Evolutionary conservation across 2,797 vertebrate genomes (phyloP).

Genomic region (Ceryle rudis): DNA sequence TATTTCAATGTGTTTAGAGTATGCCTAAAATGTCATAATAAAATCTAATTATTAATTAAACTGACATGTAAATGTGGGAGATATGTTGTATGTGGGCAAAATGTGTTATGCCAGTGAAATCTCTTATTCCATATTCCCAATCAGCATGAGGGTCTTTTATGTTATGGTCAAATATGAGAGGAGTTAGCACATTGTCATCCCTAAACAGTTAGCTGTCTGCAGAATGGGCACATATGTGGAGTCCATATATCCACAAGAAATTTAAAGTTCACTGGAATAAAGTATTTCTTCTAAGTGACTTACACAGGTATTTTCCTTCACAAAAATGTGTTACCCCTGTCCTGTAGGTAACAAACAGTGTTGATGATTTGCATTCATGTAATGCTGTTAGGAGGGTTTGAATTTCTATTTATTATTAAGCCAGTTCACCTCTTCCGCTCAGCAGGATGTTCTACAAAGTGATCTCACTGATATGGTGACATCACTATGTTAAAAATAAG

Average conservation of each 20-base stretch:
- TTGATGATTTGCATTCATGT: neutral
- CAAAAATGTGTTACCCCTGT: neutral
- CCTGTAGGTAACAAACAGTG: neutral
- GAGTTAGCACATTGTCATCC: neutral
- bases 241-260: neutral
- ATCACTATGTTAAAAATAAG: slow-evolving; percentile 52
- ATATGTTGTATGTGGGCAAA: neutral
- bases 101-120: neutral
- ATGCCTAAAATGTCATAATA: neutral
- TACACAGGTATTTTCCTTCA: neutral
- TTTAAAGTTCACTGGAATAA: neutral
- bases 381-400: neutral
- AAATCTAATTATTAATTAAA: slow-evolving; percentile 32
- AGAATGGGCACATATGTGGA: neutral
- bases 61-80: neutral
- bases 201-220: neutral
- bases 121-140: neutral
- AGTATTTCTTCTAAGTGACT: neutral
- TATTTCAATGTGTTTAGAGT: neutral
- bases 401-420: slow-evolving; percentile 16
- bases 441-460: neutral
- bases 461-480: slow-evolving; percentile 40
- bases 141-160: neutral
- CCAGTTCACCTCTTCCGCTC: slow-evolving; percentile 17
- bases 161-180: neutral